A percentile compares a stretch with the other conserved stretches of the same genome.
These are phyloP conservation scores for Anaspis maculata DNA, from an alignment of 2,888 invertebrate species.

Conservation along the genomic window DNA sequence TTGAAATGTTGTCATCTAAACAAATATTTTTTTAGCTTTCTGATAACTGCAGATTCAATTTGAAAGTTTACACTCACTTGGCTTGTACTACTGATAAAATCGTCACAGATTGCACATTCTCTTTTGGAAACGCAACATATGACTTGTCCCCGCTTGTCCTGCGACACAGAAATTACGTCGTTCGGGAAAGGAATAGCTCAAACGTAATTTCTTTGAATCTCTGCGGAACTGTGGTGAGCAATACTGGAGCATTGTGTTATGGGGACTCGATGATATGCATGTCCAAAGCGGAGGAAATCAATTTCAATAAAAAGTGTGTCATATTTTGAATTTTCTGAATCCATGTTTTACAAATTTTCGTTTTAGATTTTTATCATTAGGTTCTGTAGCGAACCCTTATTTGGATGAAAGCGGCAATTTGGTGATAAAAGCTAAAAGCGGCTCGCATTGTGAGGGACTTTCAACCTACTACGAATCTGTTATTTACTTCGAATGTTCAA, in stretches of 20 bases:
- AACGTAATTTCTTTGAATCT: constrained; percentile 6
- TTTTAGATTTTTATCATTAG: too few species aligned
- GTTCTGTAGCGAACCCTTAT: too few species aligned
- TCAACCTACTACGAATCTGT: constrained; percentile 4
- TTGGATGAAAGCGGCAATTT: too few species aligned
- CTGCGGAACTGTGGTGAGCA: constrained; percentile 7
- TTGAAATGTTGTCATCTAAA: too few species aligned
- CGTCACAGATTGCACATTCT: constrained; percentile 4
- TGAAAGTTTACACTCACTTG: constrained; percentile 5
- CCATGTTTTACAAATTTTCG: too few species aligned
- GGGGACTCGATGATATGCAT: constrained; percentile 7
- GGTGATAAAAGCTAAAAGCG: too few species aligned
- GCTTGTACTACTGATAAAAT: constrained; percentile 5
- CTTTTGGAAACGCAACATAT: constrained; percentile 1
- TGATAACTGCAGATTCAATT: constrained; percentile 7
- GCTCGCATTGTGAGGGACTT: too few species aligned
- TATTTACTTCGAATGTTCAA: constrained; percentile 6
- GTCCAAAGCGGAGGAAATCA: too few species aligned
- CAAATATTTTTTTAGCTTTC: constrained; percentile 5
- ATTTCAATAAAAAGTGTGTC: too few species aligned
- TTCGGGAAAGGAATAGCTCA: constrained; percentile 2
- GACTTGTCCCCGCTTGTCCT: constrained; percentile 5
- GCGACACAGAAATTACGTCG: constrained; percentile 6
- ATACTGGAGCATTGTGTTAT: constrained; percentile 2
- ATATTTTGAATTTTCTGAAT: too few species aligned